These are phyloP conservation scores for Passerculus sandwichensis DNA, from an alignment of 2,797 vertebrate species.

Conservation along the genomic window DNA sequence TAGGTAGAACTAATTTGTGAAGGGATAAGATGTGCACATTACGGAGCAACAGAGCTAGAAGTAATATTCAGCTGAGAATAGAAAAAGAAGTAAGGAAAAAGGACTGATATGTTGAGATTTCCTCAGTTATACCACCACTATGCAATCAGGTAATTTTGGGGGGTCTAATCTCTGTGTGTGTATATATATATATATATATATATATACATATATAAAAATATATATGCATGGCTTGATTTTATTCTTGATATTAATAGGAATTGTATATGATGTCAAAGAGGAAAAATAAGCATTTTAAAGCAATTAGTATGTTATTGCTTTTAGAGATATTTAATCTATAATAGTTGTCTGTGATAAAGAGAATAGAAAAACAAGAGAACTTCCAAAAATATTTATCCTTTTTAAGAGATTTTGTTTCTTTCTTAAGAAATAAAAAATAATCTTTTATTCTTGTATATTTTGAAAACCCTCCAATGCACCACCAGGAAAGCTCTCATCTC, in stretches of 20 bases:
- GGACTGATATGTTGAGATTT: background rate
- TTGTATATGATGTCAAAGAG: background rate
- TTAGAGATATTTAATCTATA: background rate
- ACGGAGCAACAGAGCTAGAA: background rate
- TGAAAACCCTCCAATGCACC: background rate
- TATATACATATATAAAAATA: accelerated
- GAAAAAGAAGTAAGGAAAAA: background rate
- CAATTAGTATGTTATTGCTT: background rate
- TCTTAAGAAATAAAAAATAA: background rate
- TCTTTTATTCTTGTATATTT: background rate
- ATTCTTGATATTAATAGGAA: background rate
- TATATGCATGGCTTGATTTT: background rate
- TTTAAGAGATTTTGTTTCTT: background rate
- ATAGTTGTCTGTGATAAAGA: background rate
- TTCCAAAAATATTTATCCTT: background rate
- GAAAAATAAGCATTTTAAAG: background rate
- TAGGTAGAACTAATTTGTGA: background rate
- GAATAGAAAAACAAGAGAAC: background rate
- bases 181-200: no score
- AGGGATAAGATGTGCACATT: background rate
- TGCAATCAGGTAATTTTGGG: accelerated
- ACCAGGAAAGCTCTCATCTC: background rate
- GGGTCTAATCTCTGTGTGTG: accelerated
- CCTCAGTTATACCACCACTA: background rate
- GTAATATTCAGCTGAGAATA: background rate